Conservation (phyloP, 1,140 invertebrate genomes). For the Drosophila kurseongensis region DNA sequence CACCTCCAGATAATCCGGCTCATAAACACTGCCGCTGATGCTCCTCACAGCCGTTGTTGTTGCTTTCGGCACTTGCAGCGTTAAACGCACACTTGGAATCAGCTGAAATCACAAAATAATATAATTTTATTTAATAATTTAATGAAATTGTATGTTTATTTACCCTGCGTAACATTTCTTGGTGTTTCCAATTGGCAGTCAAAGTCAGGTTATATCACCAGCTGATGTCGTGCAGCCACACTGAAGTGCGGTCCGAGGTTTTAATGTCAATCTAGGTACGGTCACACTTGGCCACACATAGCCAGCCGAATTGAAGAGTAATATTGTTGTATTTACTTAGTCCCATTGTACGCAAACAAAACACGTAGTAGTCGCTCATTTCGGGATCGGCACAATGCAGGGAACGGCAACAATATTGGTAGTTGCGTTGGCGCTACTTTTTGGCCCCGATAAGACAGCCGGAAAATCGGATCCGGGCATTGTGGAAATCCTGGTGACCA, state of each 20-base stretch:
- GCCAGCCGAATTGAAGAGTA: constrained; percentile 7
- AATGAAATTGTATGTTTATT: constrained; percentile 37
- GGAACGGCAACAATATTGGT: constrained; percentile 35
- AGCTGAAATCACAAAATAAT: constrained; percentile 32
- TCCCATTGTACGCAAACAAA: background rate
- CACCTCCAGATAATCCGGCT: constrained; percentile 87
- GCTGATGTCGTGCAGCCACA: constrained; percentile 30
- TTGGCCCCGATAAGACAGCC: constrained; percentile 4
- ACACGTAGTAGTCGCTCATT: constrained; percentile 5
- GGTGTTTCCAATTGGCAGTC: constrained; percentile 6
- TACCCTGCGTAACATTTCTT: constrained; percentile 67
- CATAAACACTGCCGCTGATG: constrained; percentile 85
- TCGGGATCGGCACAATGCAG: constrained; percentile 22
- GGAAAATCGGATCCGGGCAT: constrained; percentile 72
- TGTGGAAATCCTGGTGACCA: constrained; percentile 57
- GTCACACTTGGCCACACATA: background rate
- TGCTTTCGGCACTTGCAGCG: constrained; percentile 35
- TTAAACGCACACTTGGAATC: constrained; percentile 27
- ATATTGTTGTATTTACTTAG: constrained; percentile 45
- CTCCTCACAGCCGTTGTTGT: constrained; percentile 4
- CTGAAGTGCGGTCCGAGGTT: background rate
- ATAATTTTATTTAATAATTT: constrained; percentile 12
- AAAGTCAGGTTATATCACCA: constrained; percentile 67
- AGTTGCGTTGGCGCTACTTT: constrained; percentile 47
- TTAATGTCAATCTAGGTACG: background rate